Conservation (phyloP, 92 coral and sea anemone species). For the Pocillopora meandrina region DNA sequence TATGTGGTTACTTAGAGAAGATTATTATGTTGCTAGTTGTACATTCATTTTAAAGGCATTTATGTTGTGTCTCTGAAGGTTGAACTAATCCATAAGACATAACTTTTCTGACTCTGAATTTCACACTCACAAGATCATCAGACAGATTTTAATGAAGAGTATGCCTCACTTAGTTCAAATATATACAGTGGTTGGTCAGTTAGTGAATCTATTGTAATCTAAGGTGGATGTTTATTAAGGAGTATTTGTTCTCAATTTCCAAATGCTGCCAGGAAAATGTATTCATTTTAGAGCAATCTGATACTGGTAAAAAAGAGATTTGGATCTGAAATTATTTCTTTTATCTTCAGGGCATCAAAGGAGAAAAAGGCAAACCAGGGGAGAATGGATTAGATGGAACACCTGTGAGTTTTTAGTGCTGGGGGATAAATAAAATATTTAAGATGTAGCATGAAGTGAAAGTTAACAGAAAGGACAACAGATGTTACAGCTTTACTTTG, state of each 20-base stretch:
- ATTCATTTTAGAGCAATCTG: too few species aligned
- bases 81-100: too few species aligned
- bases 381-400: conserved; percentile 78
- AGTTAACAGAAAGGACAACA: background rate
- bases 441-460: background rate
- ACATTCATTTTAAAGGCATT: background rate
- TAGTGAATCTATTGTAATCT: too few species aligned
- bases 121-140: too few species aligned
- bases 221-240: too few species aligned
- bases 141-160: too few species aligned
- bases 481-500: background rate
- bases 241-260: too few species aligned
- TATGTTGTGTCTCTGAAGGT: too few species aligned
- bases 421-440: background rate
- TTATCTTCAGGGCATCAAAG: conserved; percentile 62
- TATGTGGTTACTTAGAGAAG: conserved; percentile 18
- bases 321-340: background rate
- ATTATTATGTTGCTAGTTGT: background rate
- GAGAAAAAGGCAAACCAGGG: conserved; percentile 88
- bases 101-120: too few species aligned
- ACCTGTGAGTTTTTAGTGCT: conserved; percentile 38
- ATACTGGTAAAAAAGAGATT: background rate
- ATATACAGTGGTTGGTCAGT: too few species aligned
- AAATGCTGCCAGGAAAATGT: too few species aligned
- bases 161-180: too few species aligned